Evolutionary conservation across 2,113 vertebrate species (phyloP).

Genomic region (Ondatra zibethicus): DNA sequence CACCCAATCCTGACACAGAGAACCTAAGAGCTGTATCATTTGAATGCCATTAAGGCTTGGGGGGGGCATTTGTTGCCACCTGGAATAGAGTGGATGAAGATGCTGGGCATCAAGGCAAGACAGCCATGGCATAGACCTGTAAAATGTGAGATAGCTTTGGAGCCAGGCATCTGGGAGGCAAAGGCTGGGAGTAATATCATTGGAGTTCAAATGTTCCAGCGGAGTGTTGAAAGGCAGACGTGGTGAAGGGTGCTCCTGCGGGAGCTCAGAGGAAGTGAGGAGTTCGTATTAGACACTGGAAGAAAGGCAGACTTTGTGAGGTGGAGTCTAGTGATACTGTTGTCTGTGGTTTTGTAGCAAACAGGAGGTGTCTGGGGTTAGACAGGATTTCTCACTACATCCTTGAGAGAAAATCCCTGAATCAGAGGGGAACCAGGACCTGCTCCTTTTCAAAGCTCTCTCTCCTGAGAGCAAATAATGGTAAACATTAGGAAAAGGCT

Average conservation of each 20-base stretch:
- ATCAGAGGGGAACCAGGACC: background rate
- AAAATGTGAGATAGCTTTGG: background rate
- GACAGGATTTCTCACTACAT: background rate
- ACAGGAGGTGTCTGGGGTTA: background rate
- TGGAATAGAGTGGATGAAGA: background rate
- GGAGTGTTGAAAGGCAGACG: background rate
- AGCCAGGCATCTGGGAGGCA: background rate
- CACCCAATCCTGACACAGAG: background rate
- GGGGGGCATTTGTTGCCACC: background rate
- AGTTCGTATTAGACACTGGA: background rate
- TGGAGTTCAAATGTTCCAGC: background rate
- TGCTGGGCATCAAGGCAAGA: background rate
- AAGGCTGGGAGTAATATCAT: background rate
- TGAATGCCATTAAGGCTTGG: background rate
- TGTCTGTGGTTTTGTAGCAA: background rate
- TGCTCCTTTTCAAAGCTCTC: background rate
- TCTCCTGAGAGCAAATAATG: background rate
- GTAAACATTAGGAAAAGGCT: constrained; percentile 2
- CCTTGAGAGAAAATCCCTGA: background rate
- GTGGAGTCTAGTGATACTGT: background rate
- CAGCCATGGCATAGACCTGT: background rate
- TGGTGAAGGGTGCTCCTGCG: background rate
- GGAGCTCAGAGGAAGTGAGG: background rate
- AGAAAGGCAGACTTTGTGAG: background rate
- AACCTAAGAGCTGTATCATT: background rate